Conservation (phyloP, 2,113 vertebrate genomes). For the Zingel zingel region DNA sequence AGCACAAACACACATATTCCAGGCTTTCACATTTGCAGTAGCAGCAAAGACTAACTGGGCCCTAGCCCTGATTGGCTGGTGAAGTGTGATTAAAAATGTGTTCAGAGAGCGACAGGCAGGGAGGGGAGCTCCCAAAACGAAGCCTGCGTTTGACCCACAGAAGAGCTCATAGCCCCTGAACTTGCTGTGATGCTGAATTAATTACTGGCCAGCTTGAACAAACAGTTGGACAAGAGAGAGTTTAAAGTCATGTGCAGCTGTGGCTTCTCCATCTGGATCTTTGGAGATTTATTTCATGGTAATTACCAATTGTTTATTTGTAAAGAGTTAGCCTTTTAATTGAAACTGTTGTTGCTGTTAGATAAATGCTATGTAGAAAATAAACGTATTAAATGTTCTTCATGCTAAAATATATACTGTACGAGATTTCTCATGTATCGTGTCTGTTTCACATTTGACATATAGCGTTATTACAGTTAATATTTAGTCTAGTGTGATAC, state of each 20-base stretch:
- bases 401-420: not conserved
- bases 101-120: conserved; percentile 39
- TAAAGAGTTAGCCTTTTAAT: conserved; percentile 12
- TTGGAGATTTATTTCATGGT: conserved; percentile 78
- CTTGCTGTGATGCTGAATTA: conserved; percentile 41
- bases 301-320: conserved; percentile 54
- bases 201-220: conserved; percentile 9
- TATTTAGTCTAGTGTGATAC: not conserved
- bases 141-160: conserved; percentile 41
- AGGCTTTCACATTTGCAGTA: conserved; percentile 64
- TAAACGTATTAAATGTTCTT: not conserved
- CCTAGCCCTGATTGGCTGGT: conserved; percentile 62
- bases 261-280: conserved; percentile 78
- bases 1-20: not conserved
- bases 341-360: not conserved
- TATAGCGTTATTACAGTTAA: not conserved
- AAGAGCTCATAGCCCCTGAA: conserved; percentile 13
- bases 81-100: conserved; percentile 46
- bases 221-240: conserved; percentile 35
- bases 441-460: not conserved
- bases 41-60: conserved; percentile 54
- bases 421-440: not conserved
- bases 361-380: not conserved
- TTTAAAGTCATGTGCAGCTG: conserved; percentile 75
- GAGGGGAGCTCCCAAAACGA: conserved; percentile 23